A percentile compares a stretch with the other conserved stretches of the same genome.
phyloP scores from a whole-genome alignment of 2,797 vertebrate genomes.

The Danio jaintianensis region DNA sequence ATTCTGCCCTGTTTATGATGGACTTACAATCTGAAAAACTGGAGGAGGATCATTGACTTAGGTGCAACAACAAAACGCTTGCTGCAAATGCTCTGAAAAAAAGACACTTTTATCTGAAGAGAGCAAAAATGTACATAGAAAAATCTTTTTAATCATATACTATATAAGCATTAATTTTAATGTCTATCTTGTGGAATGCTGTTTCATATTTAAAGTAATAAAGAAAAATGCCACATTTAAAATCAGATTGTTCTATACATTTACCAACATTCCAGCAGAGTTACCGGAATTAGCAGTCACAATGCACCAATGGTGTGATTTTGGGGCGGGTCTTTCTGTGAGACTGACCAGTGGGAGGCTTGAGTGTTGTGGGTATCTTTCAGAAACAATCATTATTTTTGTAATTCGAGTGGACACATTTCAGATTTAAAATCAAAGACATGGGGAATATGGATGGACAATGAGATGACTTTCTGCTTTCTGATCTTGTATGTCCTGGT shows the following conservation, averaged over 20 bases:
- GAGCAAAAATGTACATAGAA: constrained; percentile 34
- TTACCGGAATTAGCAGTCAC: too few relatives aligned
- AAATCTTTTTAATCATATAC: constrained; percentile 20
- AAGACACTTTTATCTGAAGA: constrained; percentile 14
- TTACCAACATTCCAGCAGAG: constrained; percentile 29
- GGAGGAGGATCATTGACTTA: not conserved
- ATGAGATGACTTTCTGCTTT: not conserved
- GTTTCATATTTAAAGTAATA: constrained; percentile 11
- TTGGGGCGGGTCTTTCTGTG: not conserved
- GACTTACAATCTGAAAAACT: not conserved
- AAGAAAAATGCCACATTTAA: not conserved
- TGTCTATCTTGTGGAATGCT: constrained; percentile 1
- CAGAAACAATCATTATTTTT: not conserved
- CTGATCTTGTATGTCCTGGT: constrained; percentile 8
- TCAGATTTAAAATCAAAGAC: constrained; percentile 1
- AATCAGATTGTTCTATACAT: not conserved
- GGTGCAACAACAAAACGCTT: constrained; percentile 15
- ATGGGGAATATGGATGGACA: constrained; percentile 3
- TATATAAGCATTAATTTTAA: constrained; percentile 18
- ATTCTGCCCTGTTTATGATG: constrained; percentile 2
- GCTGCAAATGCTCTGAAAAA: constrained; percentile 22
- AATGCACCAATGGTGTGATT: not conserved
- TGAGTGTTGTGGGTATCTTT: not conserved
- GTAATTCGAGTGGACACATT: not conserved
- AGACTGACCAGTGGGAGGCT: not conserved